Evolutionary conservation across 2,797 vertebrate genomes (phyloP).

Genomic region (Cyclura pinguis): DNA sequence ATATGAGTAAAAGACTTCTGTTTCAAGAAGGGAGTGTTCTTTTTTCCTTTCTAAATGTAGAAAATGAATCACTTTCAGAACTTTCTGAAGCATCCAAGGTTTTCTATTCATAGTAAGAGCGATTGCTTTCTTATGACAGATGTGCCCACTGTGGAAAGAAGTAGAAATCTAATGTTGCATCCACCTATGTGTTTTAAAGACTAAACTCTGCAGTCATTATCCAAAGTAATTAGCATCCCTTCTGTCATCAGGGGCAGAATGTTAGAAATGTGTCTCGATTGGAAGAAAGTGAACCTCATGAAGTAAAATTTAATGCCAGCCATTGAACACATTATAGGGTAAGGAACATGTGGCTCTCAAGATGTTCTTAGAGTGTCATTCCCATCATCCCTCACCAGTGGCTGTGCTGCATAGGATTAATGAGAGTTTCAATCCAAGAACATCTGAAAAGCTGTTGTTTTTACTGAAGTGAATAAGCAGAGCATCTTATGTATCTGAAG

Average conservation of each 20-base stretch:
- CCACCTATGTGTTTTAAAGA: neutral
- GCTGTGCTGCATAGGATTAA: neutral
- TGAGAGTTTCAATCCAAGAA: neutral
- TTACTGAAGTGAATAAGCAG: neutral
- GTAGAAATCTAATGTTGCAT: neutral
- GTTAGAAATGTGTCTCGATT: neutral
- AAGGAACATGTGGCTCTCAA: neutral
- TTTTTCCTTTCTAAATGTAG: neutral
- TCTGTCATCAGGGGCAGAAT: neutral
- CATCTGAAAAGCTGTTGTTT: neutral
- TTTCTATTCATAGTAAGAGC: conserved; percentile 10
- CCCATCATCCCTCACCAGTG: neutral
- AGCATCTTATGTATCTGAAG: too few species aligned
- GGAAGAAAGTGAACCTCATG: neutral
- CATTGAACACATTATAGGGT: neutral
- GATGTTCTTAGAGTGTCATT: neutral
- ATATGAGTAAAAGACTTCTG: neutral
- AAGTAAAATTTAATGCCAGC: neutral
- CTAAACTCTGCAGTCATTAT: neutral
- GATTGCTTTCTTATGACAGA: neutral
- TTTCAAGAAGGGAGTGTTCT: neutral
- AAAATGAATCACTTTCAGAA: conserved; percentile 27
- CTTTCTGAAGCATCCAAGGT: neutral
- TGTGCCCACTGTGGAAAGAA: neutral
- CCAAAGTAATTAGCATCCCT: neutral